A percentile compares a stretch with the other conserved stretches of the same genome.
Evolutionary conservation across 2,113 vertebrate genomes (phyloP).

Genomic region (Microcebus griseorufus): DNA sequence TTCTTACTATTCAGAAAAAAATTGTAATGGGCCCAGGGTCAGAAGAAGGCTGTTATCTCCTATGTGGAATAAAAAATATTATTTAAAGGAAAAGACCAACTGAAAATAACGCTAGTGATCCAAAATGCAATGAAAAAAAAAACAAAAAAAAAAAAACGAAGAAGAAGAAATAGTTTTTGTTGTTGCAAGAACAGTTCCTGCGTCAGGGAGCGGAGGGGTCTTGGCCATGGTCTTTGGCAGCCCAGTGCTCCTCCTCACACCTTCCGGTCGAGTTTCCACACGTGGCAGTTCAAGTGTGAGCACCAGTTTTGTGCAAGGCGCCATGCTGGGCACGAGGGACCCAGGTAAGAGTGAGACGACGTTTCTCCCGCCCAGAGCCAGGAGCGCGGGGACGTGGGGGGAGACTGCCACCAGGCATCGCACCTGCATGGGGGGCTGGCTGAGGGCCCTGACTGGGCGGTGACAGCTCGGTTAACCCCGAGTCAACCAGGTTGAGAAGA

Average conservation of each 20-base stretch:
- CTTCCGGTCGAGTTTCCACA: rapidly evolving
- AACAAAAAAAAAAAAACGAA: no score
- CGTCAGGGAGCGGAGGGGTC: rapidly evolving
- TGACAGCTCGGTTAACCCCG: background rate
- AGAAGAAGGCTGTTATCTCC: conserved; percentile 44
- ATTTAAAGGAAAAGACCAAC: background rate
- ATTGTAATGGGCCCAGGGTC: background rate
- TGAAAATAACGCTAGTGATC: background rate
- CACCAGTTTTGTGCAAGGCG: rapidly evolving
- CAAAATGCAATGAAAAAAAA: background rate
- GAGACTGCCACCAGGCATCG: background rate
- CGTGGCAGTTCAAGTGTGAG: background rate
- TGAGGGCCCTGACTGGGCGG: background rate
- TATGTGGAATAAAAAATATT: background rate
- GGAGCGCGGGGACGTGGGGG: background rate
- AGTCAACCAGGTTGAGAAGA: background rate
- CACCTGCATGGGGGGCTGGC: background rate
- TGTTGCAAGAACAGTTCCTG: rapidly evolving
- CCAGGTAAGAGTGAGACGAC: background rate
- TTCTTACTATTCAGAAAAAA: conserved; percentile 59
- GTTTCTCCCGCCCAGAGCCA: no score
- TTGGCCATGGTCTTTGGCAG: rapidly evolving
- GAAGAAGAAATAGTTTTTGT: rapidly evolving
- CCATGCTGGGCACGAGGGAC: background rate
- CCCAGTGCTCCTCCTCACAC: rapidly evolving